Base-by-base conservation (phyloP, 2,888 invertebrate species). In the Leptura quadrifasciata region DNA sequence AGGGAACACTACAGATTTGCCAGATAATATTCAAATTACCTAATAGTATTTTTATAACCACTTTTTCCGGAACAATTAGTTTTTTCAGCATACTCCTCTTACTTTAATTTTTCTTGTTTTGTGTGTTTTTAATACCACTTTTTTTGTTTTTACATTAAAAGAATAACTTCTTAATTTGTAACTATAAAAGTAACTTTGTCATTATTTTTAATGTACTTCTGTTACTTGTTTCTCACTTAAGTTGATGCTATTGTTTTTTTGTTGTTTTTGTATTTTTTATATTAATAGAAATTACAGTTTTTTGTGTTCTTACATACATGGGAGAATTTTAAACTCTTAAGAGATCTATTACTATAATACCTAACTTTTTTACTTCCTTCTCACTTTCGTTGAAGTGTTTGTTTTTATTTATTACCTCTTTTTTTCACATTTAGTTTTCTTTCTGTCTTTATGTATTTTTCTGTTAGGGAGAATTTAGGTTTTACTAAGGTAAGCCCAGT, bases 401-500 rank as follows among this genome's bases (percentile, higher is more conserved):
- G 47, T 47, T 47, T 47, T 47, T 47, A 47, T 47, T 35, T 35
- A 27, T 8, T 27, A 6, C 27, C 27, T 27, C 27, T 3, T 27
- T 39, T 39, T 39, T 47, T 47, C 15, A 10, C 10, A 47, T 15
- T 15, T 47, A 1, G 12, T 12, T 12, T 15, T 47, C 1, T 47
- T 47, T 47, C 47, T 47, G 35, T 39, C 9, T 39, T 39, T 47
- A 1, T 47, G 47, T 47, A 15, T 47, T 47, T 47, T 47, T 47
- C 10, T 47, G 47, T 47, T 47, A 47, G 47, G 47, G 12, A 47
- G 47, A 47, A 47, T 47, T 72, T n/a, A n/a, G n/a, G n/a, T n/a
- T n/a, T n/a, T n/a, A n/a, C n/a, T n/a, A n/a, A n/a, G n/a, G n/a
- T n/a, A n/a, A n/a, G n/a, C n/a, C n/a, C n/a, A n/a, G n/a, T n/a